Evolutionary conservation across 2,797 vertebrate genomes (phyloP), one percentile per base, ranked within the genome.

Genomic region (Perdix hodgsoniae): DNA sequence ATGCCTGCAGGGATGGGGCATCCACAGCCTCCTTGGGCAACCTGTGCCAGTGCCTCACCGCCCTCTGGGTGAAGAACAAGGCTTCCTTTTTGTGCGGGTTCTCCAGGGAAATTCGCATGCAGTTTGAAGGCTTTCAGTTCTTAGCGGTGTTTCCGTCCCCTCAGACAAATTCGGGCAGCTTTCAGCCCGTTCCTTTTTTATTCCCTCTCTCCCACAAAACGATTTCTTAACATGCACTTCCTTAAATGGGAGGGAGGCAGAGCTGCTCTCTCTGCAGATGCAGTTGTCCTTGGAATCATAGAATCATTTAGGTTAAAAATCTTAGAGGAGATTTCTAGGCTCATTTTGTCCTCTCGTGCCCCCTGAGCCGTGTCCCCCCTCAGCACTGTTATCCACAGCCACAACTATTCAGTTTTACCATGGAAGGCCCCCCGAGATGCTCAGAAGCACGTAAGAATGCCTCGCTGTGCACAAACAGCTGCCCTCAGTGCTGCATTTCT

Each of bases 191-290:
- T 16, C 24, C 15, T 7, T 60, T 19, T 27, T 12, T 29, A 44
- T 15, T 16, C 27, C 2, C 12, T 7, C 1, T 8, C 29, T 21
- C 7, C 54, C 5, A 0, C 47, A 63, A 18, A 19, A 61, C 16
- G 23, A 22, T 9, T 71, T 78, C 23, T 72, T 22, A 39, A 4
- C 10, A 4, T n/a, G 14, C 7, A 3, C 37, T 88, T 90, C 16
- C 6, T 45, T 59, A 47, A 47, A 7, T 31, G 27, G 23, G 45
- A 9, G 4, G 1, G 6, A 31, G 70, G 14, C 17, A 39, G 56
- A 11, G 37, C 59, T 57, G 15, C 5, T 31, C 1, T 56, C 9
- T 52, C 27, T 17, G 27, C 16, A 17, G 27, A 29, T 4, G 10
- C 50, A 31, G 16, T 10, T 52, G 27, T 31, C 10, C 27, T 52